Percentiles rank a stretch among this genome's conserved stretches.
phyloP scores from a whole-genome alignment of 2,888 invertebrate genomes.

The Platypus cylindrus region DNA sequence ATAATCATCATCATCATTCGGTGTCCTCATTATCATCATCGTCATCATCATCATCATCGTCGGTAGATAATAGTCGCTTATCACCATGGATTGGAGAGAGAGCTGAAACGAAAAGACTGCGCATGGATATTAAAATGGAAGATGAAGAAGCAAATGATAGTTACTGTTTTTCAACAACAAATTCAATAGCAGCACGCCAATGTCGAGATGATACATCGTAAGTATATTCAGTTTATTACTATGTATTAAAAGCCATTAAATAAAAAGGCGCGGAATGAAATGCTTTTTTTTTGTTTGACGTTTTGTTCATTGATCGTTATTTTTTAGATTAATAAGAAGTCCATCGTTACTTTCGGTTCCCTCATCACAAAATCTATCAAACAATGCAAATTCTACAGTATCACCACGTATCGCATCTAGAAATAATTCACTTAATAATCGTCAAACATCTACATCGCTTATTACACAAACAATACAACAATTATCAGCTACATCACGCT shows the following conservation, averaged over 20 bases:
- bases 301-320: too few species aligned
- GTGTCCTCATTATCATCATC: constrained; percentile 20
- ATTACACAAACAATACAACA: constrained; percentile 55
- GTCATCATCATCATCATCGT: constrained; percentile 19
- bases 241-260: neutral
- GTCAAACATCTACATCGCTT: constrained; percentile 46
- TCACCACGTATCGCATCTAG: constrained; percentile 27
- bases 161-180: constrained; percentile 50
- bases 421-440: constrained; percentile 34
- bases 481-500: constrained; percentile 46
- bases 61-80: too few species aligned
- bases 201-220: constrained; percentile 33
- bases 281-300: neutral
- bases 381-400: constrained; percentile 29
- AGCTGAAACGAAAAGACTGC: constrained; percentile 44
- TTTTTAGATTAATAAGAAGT: constrained; percentile 32
- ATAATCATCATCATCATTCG: constrained; percentile 32
- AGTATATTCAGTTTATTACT: constrained; percentile 19
- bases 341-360: constrained; percentile 36
- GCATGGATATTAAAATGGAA: constrained; percentile 57
- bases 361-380: constrained; percentile 36
- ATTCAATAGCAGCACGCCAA: constrained; percentile 37
- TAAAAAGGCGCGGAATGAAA: neutral
- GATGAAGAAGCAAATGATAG: constrained; percentile 58
- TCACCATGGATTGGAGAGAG: constrained; percentile 39